These are phyloP conservation scores for Sericinus montela DNA, from an alignment of 2,888 invertebrate species.

Conservation along the genomic window DNA sequence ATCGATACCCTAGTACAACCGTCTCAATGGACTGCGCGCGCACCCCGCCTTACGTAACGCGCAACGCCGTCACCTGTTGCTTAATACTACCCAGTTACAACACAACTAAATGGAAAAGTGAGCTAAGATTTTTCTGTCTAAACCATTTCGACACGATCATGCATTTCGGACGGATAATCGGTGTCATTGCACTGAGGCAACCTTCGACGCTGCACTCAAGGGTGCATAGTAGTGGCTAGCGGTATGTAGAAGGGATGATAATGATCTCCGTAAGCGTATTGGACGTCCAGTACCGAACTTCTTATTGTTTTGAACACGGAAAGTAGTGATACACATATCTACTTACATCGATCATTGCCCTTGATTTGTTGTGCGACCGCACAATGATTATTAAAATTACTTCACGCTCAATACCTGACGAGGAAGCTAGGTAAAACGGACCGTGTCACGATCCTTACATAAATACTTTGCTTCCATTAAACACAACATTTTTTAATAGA, in stretches of 20 bases:
- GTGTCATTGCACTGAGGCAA: constrained; percentile 73
- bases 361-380: too few species aligned
- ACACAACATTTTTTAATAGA: too few species aligned
- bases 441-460: too few species aligned
- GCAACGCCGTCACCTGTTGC: constrained; percentile 70
- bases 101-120: constrained; percentile 41
- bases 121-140: constrained; percentile 23
- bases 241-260: constrained; percentile 47
- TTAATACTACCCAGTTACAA: constrained; percentile 65
- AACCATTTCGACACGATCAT: constrained; percentile 24
- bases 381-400: too few species aligned
- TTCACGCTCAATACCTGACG: too few species aligned
- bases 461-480: too few species aligned
- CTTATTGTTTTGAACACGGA: constrained; percentile 17
- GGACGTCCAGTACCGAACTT: constrained; percentile 21
- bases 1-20: constrained; percentile 70
- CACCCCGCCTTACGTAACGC: constrained; percentile 75
- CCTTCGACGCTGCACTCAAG: constrained; percentile 76
- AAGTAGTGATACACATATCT: constrained; percentile 3
- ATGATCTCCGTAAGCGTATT: constrained; percentile 65
- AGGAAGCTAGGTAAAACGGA: too few species aligned
- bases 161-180: constrained; percentile 48
- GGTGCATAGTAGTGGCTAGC: constrained; percentile 66
- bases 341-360: neutral
- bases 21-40: constrained; percentile 64